Evolutionary conservation across 23 tunicate species (phyloP).

Genomic region (Botrylloides violaceus): DNA sequence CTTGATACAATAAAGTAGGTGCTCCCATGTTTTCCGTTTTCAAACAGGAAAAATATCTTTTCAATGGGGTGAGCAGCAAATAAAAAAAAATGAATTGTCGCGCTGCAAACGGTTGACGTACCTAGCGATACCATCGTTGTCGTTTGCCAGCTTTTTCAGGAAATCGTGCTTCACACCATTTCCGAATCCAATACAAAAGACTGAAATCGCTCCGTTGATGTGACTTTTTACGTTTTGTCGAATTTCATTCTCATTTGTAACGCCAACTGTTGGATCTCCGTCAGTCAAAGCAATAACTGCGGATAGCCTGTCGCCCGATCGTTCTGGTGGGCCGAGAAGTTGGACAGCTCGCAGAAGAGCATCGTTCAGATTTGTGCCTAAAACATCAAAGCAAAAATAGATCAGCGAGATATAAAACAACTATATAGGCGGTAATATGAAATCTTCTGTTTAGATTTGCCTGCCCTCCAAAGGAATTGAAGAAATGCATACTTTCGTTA

Average conservation of each 20-base stretch:
- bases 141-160: conserved; percentile 21
- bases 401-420: neutral
- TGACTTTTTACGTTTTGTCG: neutral
- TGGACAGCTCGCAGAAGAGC: conserved; percentile 10
- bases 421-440: too few species aligned
- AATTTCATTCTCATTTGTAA: neutral
- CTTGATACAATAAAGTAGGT: too few species aligned
- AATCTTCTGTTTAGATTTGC: too few species aligned
- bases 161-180: conserved; percentile 28
- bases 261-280: conserved; percentile 33
- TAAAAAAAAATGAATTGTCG: too few species aligned
- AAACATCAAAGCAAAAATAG: neutral
- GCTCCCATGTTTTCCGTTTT: too few species aligned
- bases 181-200: conserved; percentile 55
- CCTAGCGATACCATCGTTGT: conserved; percentile 42
- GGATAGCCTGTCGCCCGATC: neutral
- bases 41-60: too few species aligned
- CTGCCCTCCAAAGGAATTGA: too few species aligned
- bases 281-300: conserved; percentile 24
- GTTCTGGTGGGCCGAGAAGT: neutral
- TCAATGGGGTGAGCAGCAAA: too few species aligned
- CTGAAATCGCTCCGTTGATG: conserved; percentile 19
- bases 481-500: too few species aligned
- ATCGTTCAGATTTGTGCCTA: conserved; percentile 28
- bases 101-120: neutral